These are phyloP conservation scores for Lithophane semibrunnea DNA, from an alignment of 2,888 invertebrate species.

Conservation along the genomic window DNA sequence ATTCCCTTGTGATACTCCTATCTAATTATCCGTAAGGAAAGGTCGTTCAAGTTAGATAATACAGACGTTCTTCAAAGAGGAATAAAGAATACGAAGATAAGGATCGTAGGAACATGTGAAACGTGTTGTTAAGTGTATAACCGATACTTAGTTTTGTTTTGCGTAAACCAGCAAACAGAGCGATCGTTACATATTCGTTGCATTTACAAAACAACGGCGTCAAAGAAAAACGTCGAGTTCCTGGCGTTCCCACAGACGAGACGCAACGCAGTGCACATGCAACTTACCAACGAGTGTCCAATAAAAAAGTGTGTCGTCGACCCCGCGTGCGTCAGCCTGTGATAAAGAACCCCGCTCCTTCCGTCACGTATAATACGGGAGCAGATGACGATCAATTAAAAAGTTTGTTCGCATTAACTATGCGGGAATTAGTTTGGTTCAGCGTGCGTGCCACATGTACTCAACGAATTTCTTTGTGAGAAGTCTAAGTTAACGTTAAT, in stretches of 20 bases:
- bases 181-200: conserved; percentile 69
- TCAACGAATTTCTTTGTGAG: conserved; percentile 81
- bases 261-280: conserved; percentile 73
- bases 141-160: conserved; percentile 62
- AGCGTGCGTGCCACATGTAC: conserved; percentile 86
- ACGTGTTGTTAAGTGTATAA: conserved; percentile 58
- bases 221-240: conserved; percentile 75
- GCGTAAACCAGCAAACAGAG: conserved; percentile 69
- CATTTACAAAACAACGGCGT: conserved; percentile 75
- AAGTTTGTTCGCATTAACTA: conserved; percentile 88
- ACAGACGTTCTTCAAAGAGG: conserved; percentile 60
- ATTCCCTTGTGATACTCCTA: conserved; percentile 75
- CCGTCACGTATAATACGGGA: conserved; percentile 80
- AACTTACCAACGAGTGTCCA: conserved; percentile 76
- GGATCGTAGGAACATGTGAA: conserved; percentile 69
- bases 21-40: conserved; percentile 77
- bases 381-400: conserved; percentile 90
- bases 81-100: conserved; percentile 67
- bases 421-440: conserved; percentile 83
- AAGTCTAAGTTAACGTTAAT: conserved; percentile 59
- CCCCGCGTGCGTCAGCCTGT: conserved; percentile 86
- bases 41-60: conserved; percentile 70
- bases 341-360: conserved; percentile 83
- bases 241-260: conserved; percentile 85
- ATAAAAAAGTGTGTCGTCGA: conserved; percentile 88